Evolutionary conservation across 2,113 vertebrate species (phyloP), one percentile per base, ranked within the genome.

Genomic region (Indicator maculatus): DNA sequence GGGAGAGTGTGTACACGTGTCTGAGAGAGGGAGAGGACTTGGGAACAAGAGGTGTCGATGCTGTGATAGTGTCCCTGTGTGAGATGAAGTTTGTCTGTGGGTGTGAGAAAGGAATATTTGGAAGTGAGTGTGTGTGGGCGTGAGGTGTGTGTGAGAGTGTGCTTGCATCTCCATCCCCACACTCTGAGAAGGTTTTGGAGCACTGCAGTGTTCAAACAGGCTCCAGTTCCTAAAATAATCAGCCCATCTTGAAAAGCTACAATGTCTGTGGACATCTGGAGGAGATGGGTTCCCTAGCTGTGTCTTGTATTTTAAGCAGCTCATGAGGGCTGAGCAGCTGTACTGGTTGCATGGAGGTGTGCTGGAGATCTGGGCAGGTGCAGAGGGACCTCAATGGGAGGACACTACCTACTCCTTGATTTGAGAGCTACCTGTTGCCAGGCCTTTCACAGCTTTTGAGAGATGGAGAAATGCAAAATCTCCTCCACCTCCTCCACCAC

Each of bases 141-240:
- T 74, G 91, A 93, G 94, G 93, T 88, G 93, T 92, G 94, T 80
- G 89, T 95, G 96, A 96, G 96, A 94, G 52, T 36, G 82, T 30
- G 69, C 87, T 30, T 73, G 89, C 41, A 16, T 60, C 36, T 58
- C 78, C 91, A 66, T 95, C 93, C 93, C 94, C 94, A 95, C 82
- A 44, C 91, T 74, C 76, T 16, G 28, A 27, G 53, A 91, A n/a
- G 23, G 9, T 92, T 18, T 16, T 5, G 28, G 83, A 77, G 80
- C 9, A 0, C 80, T 74, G 39, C 58, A 63, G 26, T 36, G 84
- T 61, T 83, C 79, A 8, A 79, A 61, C 56, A 69, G 67, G 82
- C 19, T 59, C 38, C 18, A 1, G 59, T 8, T 63, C 84, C 64
- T 1, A 0, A 89, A 91, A 74, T 53, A 67, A 86, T 77, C 52